Evolutionary conservation across 2,888 invertebrate genomes (phyloP), one percentile per base, ranked within the genome.

Genomic region (Hyposoter dolosus): DNA sequence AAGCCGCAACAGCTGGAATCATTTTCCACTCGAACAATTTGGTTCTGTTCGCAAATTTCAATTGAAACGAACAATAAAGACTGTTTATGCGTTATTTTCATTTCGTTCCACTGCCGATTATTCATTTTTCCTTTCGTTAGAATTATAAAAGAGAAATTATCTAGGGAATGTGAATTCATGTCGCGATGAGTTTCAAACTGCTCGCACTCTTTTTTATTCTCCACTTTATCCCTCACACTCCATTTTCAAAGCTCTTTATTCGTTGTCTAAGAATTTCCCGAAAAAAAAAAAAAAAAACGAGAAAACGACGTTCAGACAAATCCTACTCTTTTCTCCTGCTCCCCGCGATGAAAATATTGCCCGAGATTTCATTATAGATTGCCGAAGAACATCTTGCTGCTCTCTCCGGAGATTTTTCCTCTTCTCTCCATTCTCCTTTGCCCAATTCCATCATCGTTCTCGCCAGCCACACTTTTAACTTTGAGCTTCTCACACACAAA

Each of bases 301-400:
- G 45, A 72, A 63, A 84, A 76, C 35, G 71, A 77, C 76, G 69
- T 50, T 69, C 23, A 68, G 40, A 74, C 66, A 76, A 84, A 82
- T 86, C 82, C 79, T 50, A 43, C 66, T 60, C 74, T 72, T 50
- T 47, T 78, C 87, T 82, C 84, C 86, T 71, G 40, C 40, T 40
- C 40, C 9, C 87, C 82, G 80, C 88, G 89, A 90, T 90, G 89
- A 90, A 91, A 92, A 91, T 91, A 91, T 91, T 90, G 86, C 89
- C 80, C 87, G 79, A 91, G 90, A 91, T 91, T 91, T 91, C 90
- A 91, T 91, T 91, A 91, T 90, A 90, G 90, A 91, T 91, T 90
- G 82, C 88, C 81, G 84, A 71, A 68, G 74, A 81, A 84, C 77
- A 82, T 74, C 83, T 81, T 86, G 79, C 82, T 83, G 83, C 84